Conservation (phyloP, 1,140 invertebrate species). For the Harpegnathos saltator region DNA sequence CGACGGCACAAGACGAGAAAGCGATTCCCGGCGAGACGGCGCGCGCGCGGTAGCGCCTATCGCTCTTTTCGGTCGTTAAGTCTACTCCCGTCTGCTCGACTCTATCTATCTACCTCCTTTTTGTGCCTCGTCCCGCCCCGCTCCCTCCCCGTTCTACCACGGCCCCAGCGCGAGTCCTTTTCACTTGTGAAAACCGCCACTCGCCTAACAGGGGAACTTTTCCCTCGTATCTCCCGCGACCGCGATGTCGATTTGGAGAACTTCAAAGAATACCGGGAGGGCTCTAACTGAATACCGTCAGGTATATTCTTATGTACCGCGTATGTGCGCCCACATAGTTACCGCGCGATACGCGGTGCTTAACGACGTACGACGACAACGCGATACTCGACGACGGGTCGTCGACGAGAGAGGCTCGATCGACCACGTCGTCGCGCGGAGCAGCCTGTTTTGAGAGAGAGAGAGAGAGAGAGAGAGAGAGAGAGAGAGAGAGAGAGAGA, state of each 20-base stretch:
- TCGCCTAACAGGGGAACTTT: background rate
- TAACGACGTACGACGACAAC: background rate
- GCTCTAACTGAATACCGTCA: slow-evolving; percentile 5
- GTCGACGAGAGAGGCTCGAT: slow-evolving; percentile 6
- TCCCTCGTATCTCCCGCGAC: background rate
- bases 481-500: no score
- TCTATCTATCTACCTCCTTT: slow-evolving; percentile 39
- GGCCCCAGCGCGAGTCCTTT: background rate
- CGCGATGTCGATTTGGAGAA: background rate
- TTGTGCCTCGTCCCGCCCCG: background rate
- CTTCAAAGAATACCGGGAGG: background rate
- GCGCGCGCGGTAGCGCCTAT: slow-evolving; percentile 25
- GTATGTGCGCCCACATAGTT: background rate
- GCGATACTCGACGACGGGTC: background rate
- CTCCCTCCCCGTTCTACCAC: background rate
- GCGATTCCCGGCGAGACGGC: slow-evolving; percentile 31
- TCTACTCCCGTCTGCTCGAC: slow-evolving; percentile 12
- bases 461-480: no score
- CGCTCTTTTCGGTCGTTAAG: slow-evolving; percentile 48
- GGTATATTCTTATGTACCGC: background rate
- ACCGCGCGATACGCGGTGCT: background rate
- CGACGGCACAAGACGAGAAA: slow-evolving; percentile 25
- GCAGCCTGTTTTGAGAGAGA: background rate
- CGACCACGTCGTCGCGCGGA: no score
- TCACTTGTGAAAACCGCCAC: slow-evolving; percentile 8